A percentile compares a stretch with the other conserved stretches of the same genome.
These are phyloP conservation scores for Ia io DNA, from an alignment of 2,113 vertebrate species.

Conservation along the genomic window DNA sequence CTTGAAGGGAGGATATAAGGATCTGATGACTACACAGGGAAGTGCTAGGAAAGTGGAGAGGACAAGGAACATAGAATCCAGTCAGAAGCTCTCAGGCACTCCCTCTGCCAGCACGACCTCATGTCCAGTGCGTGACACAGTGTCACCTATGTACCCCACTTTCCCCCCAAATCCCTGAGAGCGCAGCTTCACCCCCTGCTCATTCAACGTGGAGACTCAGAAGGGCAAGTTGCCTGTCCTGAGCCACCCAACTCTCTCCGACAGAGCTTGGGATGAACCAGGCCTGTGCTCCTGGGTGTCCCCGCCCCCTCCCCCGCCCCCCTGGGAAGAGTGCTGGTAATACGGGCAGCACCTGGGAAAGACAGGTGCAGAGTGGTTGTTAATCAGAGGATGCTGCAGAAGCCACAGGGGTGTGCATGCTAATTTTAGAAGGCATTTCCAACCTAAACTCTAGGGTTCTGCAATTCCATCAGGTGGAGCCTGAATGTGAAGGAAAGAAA, in stretches of 20 bases:
- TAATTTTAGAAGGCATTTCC: background rate
- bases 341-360: background rate
- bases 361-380: background rate
- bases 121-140: background rate
- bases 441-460: background rate
- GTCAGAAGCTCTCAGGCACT: background rate
- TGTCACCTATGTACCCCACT: rapidly evolving
- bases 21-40: background rate
- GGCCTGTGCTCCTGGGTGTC: background rate
- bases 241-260: too few species aligned
- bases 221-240: background rate
- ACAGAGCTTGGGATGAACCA: background rate
- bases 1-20: background rate
- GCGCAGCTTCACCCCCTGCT: background rate
- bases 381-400: background rate
- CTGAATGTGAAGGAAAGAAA: background rate
- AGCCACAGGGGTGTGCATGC: rapidly evolving
- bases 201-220: background rate
- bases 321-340: too few species aligned
- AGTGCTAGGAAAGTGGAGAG: background rate
- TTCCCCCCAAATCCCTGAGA: background rate
- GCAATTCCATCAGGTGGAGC: background rate
- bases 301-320: too few species aligned
- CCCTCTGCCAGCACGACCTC: rapidly evolving
- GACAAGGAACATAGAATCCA: background rate